Evolutionary conservation across 1,140 invertebrate species (phyloP), one percentile per base, ranked within the genome.

Genomic region (Catajapyx aquilonaris): DNA sequence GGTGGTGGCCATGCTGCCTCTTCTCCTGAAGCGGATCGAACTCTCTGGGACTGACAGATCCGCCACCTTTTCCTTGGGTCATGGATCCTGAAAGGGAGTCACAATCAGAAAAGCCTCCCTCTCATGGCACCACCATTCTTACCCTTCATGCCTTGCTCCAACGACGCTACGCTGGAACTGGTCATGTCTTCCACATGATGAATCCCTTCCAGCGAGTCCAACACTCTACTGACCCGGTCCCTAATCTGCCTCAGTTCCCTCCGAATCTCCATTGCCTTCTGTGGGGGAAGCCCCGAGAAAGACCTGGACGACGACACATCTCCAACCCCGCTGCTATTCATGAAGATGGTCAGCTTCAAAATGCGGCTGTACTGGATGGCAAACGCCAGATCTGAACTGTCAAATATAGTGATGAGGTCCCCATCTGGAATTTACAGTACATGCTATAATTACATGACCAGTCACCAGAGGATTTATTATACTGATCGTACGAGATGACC

Each of bases 341-440:
- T 52, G 52, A 75, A 60, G 37, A 77, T 61, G 42, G 68, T 68
- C 18, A 77, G 56, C 52, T 73, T 74, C 31, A 79, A 52, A 43
- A 76, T 68, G 30, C 73, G 59, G 47, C 68, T 73, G 44, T 71
- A 74, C 49, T 76, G 71, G 41, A 79, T 73, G 35, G 74, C 76
- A 64, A 75, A 76, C 9, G 68, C 65, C 31, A 79, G 52, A 52
- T 79, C 76, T 5, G 71, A 70, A 49, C 69, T 73, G 56, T 79
- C 75, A 59, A 73, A 70, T 40, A 79, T 78, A 22, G 75, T 76
- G 40, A 79, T 71, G 34, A 78, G 52, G 54, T 79, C 76, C 38
- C 69, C 71, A 66, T 79, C 75, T 74, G 54, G 35, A 66, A 61
- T n/a, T n/a, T n/a, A n/a, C n/a, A n/a, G n/a, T n/a, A n/a, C n/a